phyloP scores from a whole-genome alignment of 1,140 invertebrate genomes.

The Calliphora vicina region DNA sequence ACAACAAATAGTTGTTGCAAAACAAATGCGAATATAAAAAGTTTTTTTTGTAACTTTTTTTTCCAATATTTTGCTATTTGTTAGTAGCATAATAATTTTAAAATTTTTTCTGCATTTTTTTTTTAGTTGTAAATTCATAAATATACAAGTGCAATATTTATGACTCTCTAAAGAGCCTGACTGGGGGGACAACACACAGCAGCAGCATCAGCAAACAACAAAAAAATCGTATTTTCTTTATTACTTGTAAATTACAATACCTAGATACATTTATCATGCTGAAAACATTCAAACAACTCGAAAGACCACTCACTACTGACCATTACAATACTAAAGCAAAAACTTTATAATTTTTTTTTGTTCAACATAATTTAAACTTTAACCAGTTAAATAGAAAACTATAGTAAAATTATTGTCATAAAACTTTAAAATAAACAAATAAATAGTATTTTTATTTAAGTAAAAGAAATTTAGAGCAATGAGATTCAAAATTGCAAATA shows the following conservation, averaged over 20 bases:
- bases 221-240: not conserved
- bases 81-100: not conserved
- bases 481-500: too few relatives aligned
- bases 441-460: too few relatives aligned
- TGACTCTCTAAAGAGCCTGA: conserved; percentile 6
- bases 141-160: conserved; percentile 17
- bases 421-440: too few relatives aligned
- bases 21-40: not conserved
- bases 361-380: not conserved
- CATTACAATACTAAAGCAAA: not conserved
- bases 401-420: not conserved
- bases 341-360: not conserved
- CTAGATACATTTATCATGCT: not conserved
- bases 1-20: not conserved
- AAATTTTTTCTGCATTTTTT: not conserved
- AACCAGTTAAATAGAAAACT: not conserved
- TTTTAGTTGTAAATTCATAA: conserved; percentile 11
- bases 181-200: not conserved
- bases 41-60: not conserved
- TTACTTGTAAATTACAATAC: conserved; percentile 6
- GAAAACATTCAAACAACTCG: not conserved
- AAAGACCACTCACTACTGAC: not conserved
- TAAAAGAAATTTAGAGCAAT: too few relatives aligned
- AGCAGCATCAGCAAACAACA: not conserved
- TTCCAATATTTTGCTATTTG: not conserved